Evolutionary conservation across 2,113 vertebrate genomes (phyloP).

Genomic region (Paratilapia polleni): DNA sequence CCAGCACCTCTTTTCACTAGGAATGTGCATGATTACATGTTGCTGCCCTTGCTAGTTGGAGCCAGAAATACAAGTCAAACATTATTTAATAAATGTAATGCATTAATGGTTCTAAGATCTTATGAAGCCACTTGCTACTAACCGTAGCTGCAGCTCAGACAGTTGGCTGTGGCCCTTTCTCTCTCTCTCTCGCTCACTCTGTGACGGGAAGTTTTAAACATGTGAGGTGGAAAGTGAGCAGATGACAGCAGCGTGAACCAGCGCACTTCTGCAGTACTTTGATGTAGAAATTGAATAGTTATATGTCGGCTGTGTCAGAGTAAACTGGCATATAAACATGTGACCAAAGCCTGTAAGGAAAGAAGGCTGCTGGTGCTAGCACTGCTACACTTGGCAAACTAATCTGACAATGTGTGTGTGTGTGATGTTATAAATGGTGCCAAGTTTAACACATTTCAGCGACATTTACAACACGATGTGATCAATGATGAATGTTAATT

Average conservation of each 20-base stretch:
- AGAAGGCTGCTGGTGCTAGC: background rate
- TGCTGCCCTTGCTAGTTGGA: background rate
- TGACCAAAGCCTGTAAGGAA: background rate
- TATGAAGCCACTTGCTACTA: background rate
- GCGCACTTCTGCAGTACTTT: background rate
- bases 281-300: background rate
- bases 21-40: background rate
- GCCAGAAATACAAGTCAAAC: background rate
- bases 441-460: background rate
- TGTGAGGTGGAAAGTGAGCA: background rate
- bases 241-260: background rate
- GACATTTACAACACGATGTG: background rate
- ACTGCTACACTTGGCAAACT: background rate
- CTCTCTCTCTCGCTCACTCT: background rate
- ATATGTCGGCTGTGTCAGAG: background rate
- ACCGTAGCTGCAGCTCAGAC: background rate
- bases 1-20: background rate
- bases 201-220: slow-evolving; percentile 8
- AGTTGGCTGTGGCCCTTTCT: background rate
- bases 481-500: background rate
- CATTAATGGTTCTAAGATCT: background rate
- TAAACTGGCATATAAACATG: background rate
- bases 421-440: background rate
- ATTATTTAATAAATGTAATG: background rate
- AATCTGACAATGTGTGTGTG: background rate